Evolutionary conservation across 92 coral and sea anemone species (phyloP).

Genomic region (Porites divaricata): DNA sequence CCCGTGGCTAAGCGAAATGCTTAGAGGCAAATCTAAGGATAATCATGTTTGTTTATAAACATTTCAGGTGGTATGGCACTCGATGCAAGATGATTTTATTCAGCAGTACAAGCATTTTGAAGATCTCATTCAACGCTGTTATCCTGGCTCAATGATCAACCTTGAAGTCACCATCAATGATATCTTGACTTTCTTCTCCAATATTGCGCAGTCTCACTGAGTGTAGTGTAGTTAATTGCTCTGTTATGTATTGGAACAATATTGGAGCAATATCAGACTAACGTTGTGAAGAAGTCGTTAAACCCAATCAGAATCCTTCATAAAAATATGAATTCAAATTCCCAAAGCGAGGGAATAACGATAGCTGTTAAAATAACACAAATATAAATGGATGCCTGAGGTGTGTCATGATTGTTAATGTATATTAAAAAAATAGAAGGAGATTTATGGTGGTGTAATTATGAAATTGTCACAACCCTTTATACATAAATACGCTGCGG

Average conservation of each 20-base stretch:
- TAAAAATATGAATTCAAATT: no score
- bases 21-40: no score
- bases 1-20: no score
- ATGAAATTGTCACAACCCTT: neutral
- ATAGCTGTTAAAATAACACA: no score
- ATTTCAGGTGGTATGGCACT: constrained; percentile 95
- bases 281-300: neutral
- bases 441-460: neutral
- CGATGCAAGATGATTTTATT: constrained; percentile 96
- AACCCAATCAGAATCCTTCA: no score
- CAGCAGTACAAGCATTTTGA: constrained; percentile 94
- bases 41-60: neutral
- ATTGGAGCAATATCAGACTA: neutral
- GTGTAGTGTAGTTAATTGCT: neutral
- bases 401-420: neutral
- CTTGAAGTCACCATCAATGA: constrained; percentile 91
- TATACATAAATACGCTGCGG: no score
- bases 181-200: constrained; percentile 83
- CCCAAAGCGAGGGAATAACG: no score
- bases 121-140: constrained; percentile 96
- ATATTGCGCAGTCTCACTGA: constrained; percentile 94
- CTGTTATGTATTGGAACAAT: neutral
- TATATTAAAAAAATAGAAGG: neutral
- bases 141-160: constrained; percentile 96
- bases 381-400: neutral